Conservation (phyloP, 2,113 vertebrate species). For the Scolopax mira region DNA sequence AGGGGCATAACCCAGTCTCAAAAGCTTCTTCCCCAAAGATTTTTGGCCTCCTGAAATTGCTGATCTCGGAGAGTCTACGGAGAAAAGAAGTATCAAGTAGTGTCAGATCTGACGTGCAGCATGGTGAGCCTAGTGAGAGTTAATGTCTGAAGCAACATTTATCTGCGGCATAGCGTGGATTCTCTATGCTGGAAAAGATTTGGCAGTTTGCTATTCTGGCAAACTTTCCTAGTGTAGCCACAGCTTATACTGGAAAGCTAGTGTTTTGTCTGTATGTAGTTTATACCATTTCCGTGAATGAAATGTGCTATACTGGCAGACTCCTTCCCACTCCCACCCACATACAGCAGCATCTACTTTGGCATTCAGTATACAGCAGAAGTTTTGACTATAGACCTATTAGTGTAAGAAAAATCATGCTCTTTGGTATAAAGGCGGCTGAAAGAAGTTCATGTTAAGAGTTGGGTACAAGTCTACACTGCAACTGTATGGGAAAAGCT, state of each 20-base stretch:
- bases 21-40: not conserved
- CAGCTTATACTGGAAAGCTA: conserved; percentile 67
- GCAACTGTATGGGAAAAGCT: not conserved
- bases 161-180: conserved; percentile 53
- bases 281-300: conserved; percentile 64
- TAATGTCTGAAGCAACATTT: conserved; percentile 49
- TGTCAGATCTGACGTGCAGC: not conserved
- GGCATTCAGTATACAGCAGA: conserved; percentile 22
- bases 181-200: conserved; percentile 54
- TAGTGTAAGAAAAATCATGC: not conserved
- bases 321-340: conserved; percentile 47
- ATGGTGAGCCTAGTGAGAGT: conserved; percentile 21
- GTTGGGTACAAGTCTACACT: not conserved
- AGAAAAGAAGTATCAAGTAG: not conserved
- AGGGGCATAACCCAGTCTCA: not conserved
- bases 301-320: conserved; percentile 60
- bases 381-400: conserved; percentile 14
- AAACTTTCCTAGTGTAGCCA: conserved; percentile 49
- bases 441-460: not conserved
- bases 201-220: conserved; percentile 56
- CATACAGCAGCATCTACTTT: conserved; percentile 45
- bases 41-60: not conserved
- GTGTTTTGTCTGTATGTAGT: conserved; percentile 67
- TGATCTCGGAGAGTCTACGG: not conserved
- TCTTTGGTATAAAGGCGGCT: not conserved